These are phyloP conservation scores for Chaetoderma sp. DNA, from an alignment of 2,888 invertebrate species.

Conservation along the genomic window DNA sequence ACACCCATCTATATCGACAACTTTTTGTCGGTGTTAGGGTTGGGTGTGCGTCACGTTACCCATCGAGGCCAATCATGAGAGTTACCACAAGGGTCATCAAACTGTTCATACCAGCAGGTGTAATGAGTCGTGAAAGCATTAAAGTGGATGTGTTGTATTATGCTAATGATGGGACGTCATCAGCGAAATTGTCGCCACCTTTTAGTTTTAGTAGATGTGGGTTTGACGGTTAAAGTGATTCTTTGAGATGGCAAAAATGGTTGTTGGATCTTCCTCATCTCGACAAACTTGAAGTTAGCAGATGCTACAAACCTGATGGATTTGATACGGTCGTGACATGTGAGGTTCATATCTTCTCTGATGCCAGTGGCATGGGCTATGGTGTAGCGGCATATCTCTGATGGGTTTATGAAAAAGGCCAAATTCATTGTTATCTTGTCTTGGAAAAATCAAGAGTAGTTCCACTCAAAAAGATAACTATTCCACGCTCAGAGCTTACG, in stretches of 20 bases:
- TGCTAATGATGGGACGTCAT: too few species aligned
- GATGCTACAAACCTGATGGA: conserved; percentile 32
- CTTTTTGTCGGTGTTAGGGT: too few species aligned
- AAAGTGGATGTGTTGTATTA: too few species aligned
- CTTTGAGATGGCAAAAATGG: conserved; percentile 20
- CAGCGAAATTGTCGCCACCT: too few species aligned
- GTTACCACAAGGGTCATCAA: too few species aligned
- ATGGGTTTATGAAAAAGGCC: conserved; percentile 3
- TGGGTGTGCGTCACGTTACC: too few species aligned
- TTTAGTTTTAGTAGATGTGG: too few species aligned
- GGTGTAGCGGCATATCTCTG: conserved; percentile 29
- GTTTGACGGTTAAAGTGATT: too few species aligned
- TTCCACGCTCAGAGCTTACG: conserved; percentile 33
- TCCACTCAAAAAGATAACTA: conserved; percentile 20
- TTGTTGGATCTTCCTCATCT: conserved; percentile 10
- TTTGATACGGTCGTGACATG: conserved; percentile 16
- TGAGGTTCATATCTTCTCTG: conserved; percentile 31
- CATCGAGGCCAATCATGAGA: too few species aligned
- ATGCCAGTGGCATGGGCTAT: conserved; percentile 35
- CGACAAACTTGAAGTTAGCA: conserved; percentile 19
- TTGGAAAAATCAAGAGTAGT: conserved; percentile 32
- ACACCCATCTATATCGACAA: too few species aligned
- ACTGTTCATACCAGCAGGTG: too few species aligned
- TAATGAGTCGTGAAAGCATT: too few species aligned
- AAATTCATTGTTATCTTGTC: conserved; percentile 32